Conservation (phyloP, 2,888 invertebrate species). For the Calephelis perditalis region DNA sequence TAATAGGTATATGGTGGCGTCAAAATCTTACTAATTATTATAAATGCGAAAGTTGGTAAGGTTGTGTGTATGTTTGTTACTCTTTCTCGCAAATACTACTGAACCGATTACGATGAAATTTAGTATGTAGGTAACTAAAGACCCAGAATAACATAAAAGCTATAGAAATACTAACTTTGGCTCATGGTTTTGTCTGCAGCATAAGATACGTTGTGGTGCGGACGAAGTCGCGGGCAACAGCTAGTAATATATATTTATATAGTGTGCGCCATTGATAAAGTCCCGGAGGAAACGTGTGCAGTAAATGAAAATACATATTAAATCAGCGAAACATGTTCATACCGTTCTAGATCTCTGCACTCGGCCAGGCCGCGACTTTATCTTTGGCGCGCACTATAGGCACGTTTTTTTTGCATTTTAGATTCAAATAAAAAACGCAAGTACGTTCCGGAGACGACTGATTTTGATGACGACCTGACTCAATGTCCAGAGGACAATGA, state of each 20-base stretch:
- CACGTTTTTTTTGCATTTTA: slow-evolving; percentile 6
- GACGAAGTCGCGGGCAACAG: too few species aligned
- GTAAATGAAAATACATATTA: not conserved
- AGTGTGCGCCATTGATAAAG: not conserved
- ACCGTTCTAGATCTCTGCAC: too few species aligned
- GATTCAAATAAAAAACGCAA: slow-evolving; percentile 5
- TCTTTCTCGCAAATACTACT: too few species aligned
- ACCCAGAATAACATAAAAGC: too few species aligned
- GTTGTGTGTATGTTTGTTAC: too few species aligned
- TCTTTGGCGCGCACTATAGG: slow-evolving; percentile 6
- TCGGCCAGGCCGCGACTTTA: not conserved
- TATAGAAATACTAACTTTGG: too few species aligned
- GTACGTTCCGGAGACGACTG: slow-evolving; percentile 4
- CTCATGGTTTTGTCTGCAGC: too few species aligned
- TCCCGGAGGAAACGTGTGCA: not conserved
- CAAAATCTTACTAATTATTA: not conserved
- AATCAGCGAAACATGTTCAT: too few species aligned
- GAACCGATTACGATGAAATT: too few species aligned
- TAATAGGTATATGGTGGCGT: not conserved
- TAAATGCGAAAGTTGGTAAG: too few species aligned
- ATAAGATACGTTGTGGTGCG: too few species aligned
- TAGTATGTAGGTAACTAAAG: too few species aligned
- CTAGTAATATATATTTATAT: not conserved
- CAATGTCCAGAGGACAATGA: slow-evolving; percentile 4
- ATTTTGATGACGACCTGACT: slow-evolving; percentile 4